phyloP scores from a whole-genome alignment of 2,888 invertebrate genomes.

The Polydrusus cervinus region DNA sequence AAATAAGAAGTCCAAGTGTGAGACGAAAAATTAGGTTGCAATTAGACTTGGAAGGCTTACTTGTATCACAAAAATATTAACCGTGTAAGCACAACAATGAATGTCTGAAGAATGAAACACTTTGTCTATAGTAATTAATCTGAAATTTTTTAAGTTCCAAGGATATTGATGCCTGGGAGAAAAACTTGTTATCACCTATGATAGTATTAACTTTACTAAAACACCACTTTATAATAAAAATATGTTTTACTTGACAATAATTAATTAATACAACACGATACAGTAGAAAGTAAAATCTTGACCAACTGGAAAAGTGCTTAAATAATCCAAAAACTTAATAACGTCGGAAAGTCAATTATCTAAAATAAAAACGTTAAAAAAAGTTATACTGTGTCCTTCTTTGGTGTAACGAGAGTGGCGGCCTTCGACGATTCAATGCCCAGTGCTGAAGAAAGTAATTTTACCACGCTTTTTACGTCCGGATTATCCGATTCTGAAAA shows the following conservation, averaged over 20 bases:
- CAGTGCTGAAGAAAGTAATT: slow-evolving; percentile 85
- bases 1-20: too few species aligned
- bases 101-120: too few species aligned
- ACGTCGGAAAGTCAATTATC: slow-evolving; percentile 13
- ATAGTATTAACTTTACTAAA: not conserved
- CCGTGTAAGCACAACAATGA: too few species aligned
- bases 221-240: slow-evolving; percentile 27
- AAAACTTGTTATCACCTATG: too few species aligned
- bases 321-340: slow-evolving; percentile 33
- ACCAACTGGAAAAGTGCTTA: slow-evolving; percentile 27
- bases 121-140: too few species aligned
- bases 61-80: too few species aligned
- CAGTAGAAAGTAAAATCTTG: slow-evolving; percentile 20
- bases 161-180: too few species aligned
- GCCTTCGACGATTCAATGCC: slow-evolving; percentile 74
- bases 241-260: slow-evolving; percentile 28
- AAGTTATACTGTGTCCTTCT: slow-evolving; percentile 39
- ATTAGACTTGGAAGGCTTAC: too few species aligned
- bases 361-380: slow-evolving; percentile 24
- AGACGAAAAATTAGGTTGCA: too few species aligned
- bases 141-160: too few species aligned
- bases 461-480: slow-evolving; percentile 86
- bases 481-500: slow-evolving; percentile 79
- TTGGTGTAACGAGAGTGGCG: slow-evolving; percentile 65
- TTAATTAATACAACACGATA: slow-evolving; percentile 20